phyloP scores from a whole-genome alignment of 2,888 invertebrate genomes.

The Amphipoea lucens region DNA sequence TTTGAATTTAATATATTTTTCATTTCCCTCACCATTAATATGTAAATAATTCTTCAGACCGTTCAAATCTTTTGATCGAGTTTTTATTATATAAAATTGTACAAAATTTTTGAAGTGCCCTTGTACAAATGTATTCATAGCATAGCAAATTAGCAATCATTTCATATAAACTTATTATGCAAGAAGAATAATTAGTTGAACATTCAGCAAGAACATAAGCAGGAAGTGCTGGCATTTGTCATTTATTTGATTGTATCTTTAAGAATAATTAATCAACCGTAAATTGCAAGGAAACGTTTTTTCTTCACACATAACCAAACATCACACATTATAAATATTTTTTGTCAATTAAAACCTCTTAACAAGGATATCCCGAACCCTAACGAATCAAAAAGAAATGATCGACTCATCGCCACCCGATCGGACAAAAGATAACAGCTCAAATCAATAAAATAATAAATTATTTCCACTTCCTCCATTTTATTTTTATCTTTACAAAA shows the following conservation, averaged over 20 bases:
- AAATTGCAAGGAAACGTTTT: slow-evolving; percentile 52
- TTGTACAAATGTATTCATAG: slow-evolving; percentile 50
- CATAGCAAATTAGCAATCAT: slow-evolving; percentile 44
- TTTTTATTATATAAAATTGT: slow-evolving; percentile 60
- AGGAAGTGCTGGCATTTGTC: slow-evolving; percentile 50
- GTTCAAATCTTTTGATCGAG: slow-evolving; percentile 73
- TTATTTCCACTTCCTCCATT: slow-evolving; percentile 85
- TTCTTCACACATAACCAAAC: slow-evolving; percentile 43
- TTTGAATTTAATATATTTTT: slow-evolving; percentile 90
- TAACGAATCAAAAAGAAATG: slow-evolving; percentile 80
- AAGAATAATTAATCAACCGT: slow-evolving; percentile 48
- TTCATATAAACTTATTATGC: slow-evolving; percentile 15
- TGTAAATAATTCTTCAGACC: slow-evolving; percentile 85
- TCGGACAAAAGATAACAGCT: slow-evolving; percentile 86
- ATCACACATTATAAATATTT: slow-evolving; percentile 55
- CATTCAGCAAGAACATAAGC: slow-evolving; percentile 29
- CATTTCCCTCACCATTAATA: slow-evolving; percentile 89
- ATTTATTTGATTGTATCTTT: slow-evolving; percentile 50
- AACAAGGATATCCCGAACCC: slow-evolving; percentile 74
- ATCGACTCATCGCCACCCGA: slow-evolving; percentile 82
- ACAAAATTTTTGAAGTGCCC: slow-evolving; percentile 45
- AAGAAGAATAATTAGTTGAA: slow-evolving; percentile 21
- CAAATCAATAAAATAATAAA: slow-evolving; percentile 89
- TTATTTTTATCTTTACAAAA: slow-evolving; percentile 84
- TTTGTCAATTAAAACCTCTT: slow-evolving; percentile 71